Evolutionary conservation across 2,888 invertebrate genomes (phyloP).

Genomic region (Stenodema calcarata): DNA sequence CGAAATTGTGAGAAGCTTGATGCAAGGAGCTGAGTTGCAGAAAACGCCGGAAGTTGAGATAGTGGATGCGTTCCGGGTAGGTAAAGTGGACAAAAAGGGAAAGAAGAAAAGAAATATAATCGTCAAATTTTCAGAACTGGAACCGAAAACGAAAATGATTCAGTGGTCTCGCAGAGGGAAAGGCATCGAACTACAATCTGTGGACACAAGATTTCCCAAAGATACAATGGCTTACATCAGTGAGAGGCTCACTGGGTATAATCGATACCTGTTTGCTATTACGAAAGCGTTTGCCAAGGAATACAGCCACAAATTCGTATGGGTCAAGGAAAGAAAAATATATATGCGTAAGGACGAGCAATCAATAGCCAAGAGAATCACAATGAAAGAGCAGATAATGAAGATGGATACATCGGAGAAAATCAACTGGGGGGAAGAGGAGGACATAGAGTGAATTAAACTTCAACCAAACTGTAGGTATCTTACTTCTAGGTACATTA

Average conservation of each 20-base stretch:
- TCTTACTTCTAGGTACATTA: not conserved
- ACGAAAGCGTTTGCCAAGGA: not conserved
- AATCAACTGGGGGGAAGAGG: not conserved
- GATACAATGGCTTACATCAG: not conserved
- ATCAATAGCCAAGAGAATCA: not conserved
- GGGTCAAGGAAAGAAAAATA: conserved; percentile 10
- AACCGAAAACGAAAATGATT: not conserved
- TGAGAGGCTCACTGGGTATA: not conserved
- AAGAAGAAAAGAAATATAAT: not conserved
- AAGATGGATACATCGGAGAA: not conserved
- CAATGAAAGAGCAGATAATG: not conserved
- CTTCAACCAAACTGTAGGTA: not conserved
- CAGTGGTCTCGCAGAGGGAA: not conserved
- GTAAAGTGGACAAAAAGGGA: not conserved
- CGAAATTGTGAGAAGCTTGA: not conserved
- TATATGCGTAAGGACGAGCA: not conserved
- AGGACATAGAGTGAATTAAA: not conserved
- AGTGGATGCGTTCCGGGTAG: not conserved
- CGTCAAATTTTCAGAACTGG: not conserved
- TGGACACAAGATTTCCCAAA: not conserved
- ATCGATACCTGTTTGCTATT: not conserved
- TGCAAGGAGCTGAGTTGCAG: not conserved
- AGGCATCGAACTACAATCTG: not conserved
- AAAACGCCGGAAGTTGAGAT: not conserved
- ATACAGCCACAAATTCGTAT: not conserved